Evolutionary conservation across 2,797 vertebrate genomes (phyloP), one percentile per base, ranked within the genome.

Genomic region (Clarias platycephalus): DNA sequence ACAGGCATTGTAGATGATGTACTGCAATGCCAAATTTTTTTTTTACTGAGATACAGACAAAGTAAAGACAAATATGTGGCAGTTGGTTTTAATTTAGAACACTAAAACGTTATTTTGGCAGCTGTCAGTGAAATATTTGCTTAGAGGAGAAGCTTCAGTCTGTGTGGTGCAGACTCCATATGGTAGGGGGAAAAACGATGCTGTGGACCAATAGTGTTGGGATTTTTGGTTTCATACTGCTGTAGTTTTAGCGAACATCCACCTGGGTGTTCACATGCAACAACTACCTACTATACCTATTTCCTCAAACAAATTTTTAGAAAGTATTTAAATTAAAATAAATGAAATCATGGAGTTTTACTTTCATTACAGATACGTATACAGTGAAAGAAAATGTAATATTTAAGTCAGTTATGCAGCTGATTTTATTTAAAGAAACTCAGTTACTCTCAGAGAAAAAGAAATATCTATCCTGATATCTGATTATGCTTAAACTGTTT

Each of bases 121-220:
- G n/a, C 71, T 74, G 71, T 74, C 2, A 26, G 74, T 22, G 58
- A 57, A 34, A 76, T 76, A 34, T 58, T 18, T 76, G 74, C 26
- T 31, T 22, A 22, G 18, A 75, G 0, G 1, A 75, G 49, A 57
- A 72, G 57, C 49, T 20, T 8, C 15, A 16, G 26, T 75, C 49
- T 75, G n/a, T 75, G 26, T 75, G 49, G 40, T 26, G n/a, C 49
- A 18, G 24, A 72, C 44, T 71, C 37, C 44, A 40, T 49, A 44
- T 71, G 68, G 40, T 24, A 6, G n/a, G 10, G 10, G 26, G 7
- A 28, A 53, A 74, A 53, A 31, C 0, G 1, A 26, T 49, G 24
- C 22, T 16, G 22, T 72, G 40, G 24, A 72, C 40, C 13, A 26
- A 16, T 13, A 44, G 49, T 13, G 12, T 53, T 53, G 13, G 6